A percentile compares a stretch with the other conserved stretches of the same genome.
phyloP scores from a whole-genome alignment of 2,797 vertebrate species.

The Lateolabrax maculatus region DNA sequence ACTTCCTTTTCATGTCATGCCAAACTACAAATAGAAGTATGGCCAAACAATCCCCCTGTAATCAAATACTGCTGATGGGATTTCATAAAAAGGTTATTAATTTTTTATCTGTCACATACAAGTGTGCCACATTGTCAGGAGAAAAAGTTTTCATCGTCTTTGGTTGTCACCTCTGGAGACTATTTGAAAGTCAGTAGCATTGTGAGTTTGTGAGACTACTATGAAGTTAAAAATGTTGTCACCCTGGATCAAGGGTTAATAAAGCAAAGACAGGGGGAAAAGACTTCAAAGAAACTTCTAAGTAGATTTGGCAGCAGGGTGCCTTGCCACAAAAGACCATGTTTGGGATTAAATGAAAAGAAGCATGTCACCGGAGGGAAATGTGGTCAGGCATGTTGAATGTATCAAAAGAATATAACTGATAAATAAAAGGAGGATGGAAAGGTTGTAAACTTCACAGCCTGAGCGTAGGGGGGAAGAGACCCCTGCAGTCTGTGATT shows the following conservation, averaged over 20 bases:
- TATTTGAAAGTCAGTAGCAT: constrained; percentile 11
- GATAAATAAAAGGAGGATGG: constrained; percentile 84
- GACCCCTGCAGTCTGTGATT: constrained; percentile 79
- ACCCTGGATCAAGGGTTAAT: constrained; percentile 68
- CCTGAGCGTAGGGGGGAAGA: constrained; percentile 68
- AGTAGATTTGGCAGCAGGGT: constrained; percentile 78
- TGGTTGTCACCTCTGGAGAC: not conserved
- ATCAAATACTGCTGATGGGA: constrained; percentile 59
- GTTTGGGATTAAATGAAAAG: constrained; percentile 79
- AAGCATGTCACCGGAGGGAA: constrained; percentile 82
- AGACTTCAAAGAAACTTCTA: constrained; percentile 77
- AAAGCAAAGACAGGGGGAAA: constrained; percentile 72
- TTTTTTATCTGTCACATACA: constrained; percentile 9
- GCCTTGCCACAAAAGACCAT: constrained; percentile 75
- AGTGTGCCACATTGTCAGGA: constrained; percentile 11
- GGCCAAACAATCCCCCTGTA: constrained; percentile 51
- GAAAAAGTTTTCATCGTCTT: constrained; percentile 23
- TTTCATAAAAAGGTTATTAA: constrained; percentile 44
- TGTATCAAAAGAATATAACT: constrained; percentile 77
- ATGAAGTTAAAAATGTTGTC: constrained; percentile 65
- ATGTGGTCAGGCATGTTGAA: constrained; percentile 74
- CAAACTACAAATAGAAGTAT: constrained; percentile 55
- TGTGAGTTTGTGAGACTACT: constrained; percentile 26
- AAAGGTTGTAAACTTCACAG: constrained; percentile 84
- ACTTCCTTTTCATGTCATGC: constrained; percentile 69